phyloP scores from a whole-genome alignment of 2,113 vertebrate species.

The Erythrocercus mccallii region DNA sequence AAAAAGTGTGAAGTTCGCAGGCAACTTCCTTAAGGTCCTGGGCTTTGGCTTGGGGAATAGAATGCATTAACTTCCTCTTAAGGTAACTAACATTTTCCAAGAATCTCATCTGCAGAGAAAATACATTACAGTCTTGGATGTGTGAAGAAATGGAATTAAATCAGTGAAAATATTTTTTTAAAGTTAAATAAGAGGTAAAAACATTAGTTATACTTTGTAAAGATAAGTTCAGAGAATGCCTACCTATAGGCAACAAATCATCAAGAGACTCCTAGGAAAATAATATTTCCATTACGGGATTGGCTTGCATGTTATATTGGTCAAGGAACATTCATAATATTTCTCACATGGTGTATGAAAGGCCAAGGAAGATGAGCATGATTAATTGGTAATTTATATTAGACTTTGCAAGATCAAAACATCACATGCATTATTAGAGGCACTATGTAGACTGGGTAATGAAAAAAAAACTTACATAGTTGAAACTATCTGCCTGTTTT shows the following conservation, averaged over 20 bases:
- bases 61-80: background rate
- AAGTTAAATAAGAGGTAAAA: background rate
- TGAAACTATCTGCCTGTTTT: background rate
- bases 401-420: background rate
- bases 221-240: background rate
- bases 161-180: background rate
- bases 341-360: background rate
- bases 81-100: background rate
- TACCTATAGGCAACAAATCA: background rate
- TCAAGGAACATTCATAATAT: background rate
- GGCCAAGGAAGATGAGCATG: background rate
- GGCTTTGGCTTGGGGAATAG: background rate
- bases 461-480: background rate
- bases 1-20: background rate
- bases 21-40: background rate
- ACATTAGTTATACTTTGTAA: accelerated
- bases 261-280: background rate
- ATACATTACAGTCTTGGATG: background rate
- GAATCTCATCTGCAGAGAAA: background rate
- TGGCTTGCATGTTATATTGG: background rate
- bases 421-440: background rate
- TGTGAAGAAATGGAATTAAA: background rate
- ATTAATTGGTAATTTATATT: background rate
- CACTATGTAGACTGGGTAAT: background rate
- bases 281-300: background rate